Conservation (phyloP, 2,797 vertebrate species). For the Protonibea diacanthus region DNA sequence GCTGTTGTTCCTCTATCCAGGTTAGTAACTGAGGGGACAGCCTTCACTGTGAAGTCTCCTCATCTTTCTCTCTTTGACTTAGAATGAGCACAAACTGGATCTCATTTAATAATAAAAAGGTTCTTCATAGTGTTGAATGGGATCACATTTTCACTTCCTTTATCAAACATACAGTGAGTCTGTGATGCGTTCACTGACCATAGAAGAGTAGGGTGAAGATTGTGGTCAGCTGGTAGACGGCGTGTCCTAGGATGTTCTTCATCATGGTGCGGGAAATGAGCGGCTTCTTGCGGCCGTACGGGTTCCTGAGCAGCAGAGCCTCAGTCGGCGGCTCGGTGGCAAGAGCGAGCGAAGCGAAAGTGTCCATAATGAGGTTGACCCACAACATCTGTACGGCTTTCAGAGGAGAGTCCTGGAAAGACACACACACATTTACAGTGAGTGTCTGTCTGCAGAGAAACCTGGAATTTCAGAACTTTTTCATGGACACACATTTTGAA, state of each 20-base stretch:
- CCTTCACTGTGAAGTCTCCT: too few species aligned
- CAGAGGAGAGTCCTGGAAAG: constrained; percentile 88
- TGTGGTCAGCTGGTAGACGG: constrained; percentile 92
- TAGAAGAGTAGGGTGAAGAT: constrained; percentile 96
- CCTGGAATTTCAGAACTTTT: neutral
- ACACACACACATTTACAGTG: neutral
- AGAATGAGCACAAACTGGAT: neutral
- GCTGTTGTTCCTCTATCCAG: too few species aligned
- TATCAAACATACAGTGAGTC: neutral
- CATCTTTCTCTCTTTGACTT: neutral
- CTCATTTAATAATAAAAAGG: neutral
- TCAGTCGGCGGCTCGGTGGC: constrained; percentile 96
- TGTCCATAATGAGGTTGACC: constrained; percentile 99
- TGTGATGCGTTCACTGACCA: constrained; percentile 84
- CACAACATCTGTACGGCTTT: constrained; percentile 99
- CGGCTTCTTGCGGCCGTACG: constrained; percentile 95
- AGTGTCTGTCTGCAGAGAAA: neutral
- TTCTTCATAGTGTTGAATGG: neutral
- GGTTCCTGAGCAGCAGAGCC: constrained; percentile 91
- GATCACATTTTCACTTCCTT: too few species aligned
- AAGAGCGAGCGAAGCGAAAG: constrained; percentile 94
- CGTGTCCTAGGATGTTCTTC: constrained; percentile 98
- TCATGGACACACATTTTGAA: neutral
- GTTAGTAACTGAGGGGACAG: too few species aligned
- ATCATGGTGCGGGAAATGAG: constrained; percentile 98